phyloP scores from a whole-genome alignment of 2,888 invertebrate genomes.

The Tachina lurida region DNA sequence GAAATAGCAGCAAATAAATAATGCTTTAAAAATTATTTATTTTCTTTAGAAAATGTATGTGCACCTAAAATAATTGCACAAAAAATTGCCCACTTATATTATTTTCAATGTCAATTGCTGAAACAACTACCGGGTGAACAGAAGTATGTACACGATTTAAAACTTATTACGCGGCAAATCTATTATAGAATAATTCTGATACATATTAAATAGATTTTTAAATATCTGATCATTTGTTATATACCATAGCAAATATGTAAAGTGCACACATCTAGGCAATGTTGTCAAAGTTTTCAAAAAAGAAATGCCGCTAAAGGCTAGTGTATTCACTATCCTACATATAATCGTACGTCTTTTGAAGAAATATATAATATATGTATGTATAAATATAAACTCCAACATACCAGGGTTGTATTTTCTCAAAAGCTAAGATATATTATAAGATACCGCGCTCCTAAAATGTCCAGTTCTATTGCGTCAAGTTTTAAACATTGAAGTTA shows the following conservation, averaged over 20 bases:
- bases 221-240: not conserved
- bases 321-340: too few relatives aligned
- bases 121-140: constrained; percentile 35
- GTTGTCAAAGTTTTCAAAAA: too few relatives aligned
- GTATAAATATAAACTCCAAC: too few relatives aligned
- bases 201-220: not conserved
- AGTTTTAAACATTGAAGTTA: too few relatives aligned
- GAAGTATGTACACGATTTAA: not conserved
- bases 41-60: not conserved
- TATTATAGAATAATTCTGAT: not conserved
- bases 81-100: constrained; percentile 20
- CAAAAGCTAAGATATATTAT: too few relatives aligned
- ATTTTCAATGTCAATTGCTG: constrained; percentile 41
- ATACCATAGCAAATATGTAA: not conserved
- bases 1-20: not conserved
- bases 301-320: too few relatives aligned
- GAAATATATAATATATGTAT: too few relatives aligned
- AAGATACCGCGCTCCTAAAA: too few relatives aligned
- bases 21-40: not conserved
- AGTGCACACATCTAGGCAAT: too few relatives aligned
- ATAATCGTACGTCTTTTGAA: too few relatives aligned
- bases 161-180: constrained; percentile 10
- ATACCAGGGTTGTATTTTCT: too few relatives aligned
- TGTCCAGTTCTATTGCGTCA: too few relatives aligned
- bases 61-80: constrained; percentile 5